Conservation (phyloP, 2,797 vertebrate species). For the Amniataba percoides region DNA sequence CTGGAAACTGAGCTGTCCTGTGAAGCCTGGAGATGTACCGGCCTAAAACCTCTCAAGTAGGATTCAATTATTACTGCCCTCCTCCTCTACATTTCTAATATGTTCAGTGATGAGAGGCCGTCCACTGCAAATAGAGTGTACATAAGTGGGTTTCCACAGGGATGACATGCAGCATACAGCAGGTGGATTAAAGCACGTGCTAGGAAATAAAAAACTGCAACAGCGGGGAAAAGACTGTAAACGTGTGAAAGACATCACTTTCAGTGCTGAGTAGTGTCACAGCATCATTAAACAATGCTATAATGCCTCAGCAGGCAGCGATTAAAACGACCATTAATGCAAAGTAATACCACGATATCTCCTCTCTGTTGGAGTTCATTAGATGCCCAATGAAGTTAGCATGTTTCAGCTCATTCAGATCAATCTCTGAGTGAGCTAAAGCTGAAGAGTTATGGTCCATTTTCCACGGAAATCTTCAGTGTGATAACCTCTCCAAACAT, state of each 20-base stretch:
- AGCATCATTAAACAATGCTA: constrained; percentile 63
- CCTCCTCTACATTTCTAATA: constrained; percentile 9
- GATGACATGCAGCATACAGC: constrained; percentile 16
- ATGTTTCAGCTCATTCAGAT: constrained; percentile 59
- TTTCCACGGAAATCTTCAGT: not conserved
- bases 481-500: constrained; percentile 3
- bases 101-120: constrained; percentile 1
- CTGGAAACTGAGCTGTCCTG: constrained; percentile 23
- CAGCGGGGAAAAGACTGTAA: constrained; percentile 2
- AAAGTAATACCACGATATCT: constrained; percentile 47
- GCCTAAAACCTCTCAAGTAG: constrained; percentile 24
- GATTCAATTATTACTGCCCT: constrained; percentile 21
- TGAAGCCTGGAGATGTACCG: constrained; percentile 1
- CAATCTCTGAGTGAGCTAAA: constrained; percentile 33
- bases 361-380: constrained; percentile 56
- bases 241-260: constrained; percentile 46
- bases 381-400: constrained; percentile 63
- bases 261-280: constrained; percentile 8
- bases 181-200: constrained; percentile 34
- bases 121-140: not conserved
- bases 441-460: not conserved
- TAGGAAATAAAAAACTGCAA: constrained; percentile 18
- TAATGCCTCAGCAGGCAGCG: constrained; percentile 47
- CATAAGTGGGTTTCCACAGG: not conserved
- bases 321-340: constrained; percentile 70